Percentiles rank a stretch among this genome's conserved stretches.
These are phyloP conservation scores for Psephotus haematonotus DNA, from an alignment of 2,113 vertebrate species.

Conservation along the genomic window DNA sequence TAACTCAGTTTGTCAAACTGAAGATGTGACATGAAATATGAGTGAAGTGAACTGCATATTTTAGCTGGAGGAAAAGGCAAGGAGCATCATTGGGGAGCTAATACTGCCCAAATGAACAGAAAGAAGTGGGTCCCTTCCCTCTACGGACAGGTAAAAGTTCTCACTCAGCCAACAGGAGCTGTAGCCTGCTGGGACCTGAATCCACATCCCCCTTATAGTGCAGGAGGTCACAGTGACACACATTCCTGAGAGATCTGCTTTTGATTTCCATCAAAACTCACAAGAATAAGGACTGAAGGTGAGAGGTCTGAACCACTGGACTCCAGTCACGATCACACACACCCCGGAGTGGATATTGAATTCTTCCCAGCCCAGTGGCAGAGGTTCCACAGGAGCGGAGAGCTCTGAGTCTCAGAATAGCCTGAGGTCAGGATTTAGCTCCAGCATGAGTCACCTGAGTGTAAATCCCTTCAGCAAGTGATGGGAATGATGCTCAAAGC, in stretches of 20 bases:
- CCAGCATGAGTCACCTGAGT: neutral
- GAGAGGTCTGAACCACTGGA: neutral
- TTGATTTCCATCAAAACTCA: neutral
- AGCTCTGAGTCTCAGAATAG: neutral
- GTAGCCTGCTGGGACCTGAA: neutral
- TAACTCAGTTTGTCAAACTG: neutral
- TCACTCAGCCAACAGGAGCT: neutral
- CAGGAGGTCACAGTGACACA: neutral
- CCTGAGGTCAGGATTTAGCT: neutral
- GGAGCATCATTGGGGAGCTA: neutral
- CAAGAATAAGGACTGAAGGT: neutral
- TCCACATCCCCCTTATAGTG: neutral
- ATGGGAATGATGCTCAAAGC: neutral
- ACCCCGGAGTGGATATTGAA: fast-evolving
- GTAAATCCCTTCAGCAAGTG: neutral
- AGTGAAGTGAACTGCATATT: too few species aligned
- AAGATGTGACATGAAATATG: neutral
- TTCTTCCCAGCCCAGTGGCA: neutral
- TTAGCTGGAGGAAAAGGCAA: neutral
- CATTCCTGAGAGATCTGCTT: neutral
- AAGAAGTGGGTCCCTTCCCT: neutral
- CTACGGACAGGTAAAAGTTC: neutral
- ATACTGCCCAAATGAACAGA: neutral
- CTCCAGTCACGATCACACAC: fast-evolving
- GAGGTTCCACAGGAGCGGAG: neutral